A percentile compares a stretch with the other conserved stretches of the same genome.
Evolutionary conservation across 2,797 vertebrate species (phyloP).

Genomic region (Decapterus maruadsi): DNA sequence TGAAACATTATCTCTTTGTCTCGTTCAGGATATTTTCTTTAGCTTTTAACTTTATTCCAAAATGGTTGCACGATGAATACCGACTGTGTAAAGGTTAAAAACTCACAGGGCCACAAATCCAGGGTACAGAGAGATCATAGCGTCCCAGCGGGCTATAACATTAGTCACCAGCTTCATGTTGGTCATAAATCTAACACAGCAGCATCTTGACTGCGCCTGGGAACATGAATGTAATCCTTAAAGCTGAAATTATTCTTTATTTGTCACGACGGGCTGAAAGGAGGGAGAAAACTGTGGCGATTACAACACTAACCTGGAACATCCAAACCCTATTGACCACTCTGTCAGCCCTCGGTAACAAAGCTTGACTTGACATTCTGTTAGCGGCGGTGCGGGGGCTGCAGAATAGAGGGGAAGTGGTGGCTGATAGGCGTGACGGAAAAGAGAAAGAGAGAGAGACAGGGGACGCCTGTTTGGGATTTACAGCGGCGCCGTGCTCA

Average conservation of each 20-base stretch:
- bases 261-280: constrained; percentile 63
- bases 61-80: not conserved
- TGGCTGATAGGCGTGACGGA: constrained; percentile 72
- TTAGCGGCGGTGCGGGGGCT: constrained; percentile 63
- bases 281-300: constrained; percentile 65
- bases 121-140: constrained; percentile 61
- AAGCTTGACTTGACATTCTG: constrained; percentile 80
- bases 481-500: constrained; percentile 74
- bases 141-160: constrained; percentile 61
- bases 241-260: constrained; percentile 72
- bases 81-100: constrained; percentile 57
- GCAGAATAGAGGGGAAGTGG: constrained; percentile 62
- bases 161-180: constrained; percentile 68
- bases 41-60: constrained; percentile 1
- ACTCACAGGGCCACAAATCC: constrained; percentile 51
- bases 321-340: constrained; percentile 78
- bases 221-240: constrained; percentile 61
- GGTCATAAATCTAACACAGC: constrained; percentile 67
- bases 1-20: not conserved
- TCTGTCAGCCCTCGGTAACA: constrained; percentile 73
- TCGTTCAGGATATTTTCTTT: not conserved
- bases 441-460: constrained; percentile 63
- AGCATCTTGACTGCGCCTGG: constrained; percentile 53
- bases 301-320: constrained; percentile 68
- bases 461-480: constrained; percentile 76